Percentiles rank a stretch among this genome's conserved stretches.
phyloP scores from a whole-genome alignment of 2,113 vertebrate genomes.

The Sardina pilchardus region DNA sequence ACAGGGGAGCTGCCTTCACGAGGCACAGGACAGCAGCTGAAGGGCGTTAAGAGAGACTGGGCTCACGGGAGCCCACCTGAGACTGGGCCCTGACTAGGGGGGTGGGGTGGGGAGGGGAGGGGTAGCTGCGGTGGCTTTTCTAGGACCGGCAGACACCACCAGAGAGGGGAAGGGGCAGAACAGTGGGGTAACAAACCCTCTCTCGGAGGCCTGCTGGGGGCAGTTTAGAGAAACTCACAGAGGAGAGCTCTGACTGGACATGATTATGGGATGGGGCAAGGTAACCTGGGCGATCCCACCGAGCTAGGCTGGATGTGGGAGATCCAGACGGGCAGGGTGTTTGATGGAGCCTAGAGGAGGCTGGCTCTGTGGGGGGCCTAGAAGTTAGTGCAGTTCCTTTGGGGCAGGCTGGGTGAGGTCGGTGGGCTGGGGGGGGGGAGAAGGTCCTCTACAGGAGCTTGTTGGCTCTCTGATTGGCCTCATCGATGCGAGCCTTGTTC shows the following conservation, averaged over 20 bases:
- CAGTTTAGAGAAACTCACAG: background rate
- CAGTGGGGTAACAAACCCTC: background rate
- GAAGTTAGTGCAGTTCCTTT: background rate
- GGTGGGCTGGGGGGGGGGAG: background rate
- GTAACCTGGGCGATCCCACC: background rate
- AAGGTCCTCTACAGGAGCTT: constrained; percentile 82
- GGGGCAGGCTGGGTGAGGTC: background rate
- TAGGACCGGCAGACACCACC: background rate
- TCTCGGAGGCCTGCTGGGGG: background rate
- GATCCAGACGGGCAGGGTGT: background rate
- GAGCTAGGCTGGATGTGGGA: background rate
- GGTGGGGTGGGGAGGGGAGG: too few species aligned
- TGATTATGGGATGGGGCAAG: background rate
- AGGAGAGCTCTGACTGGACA: background rate
- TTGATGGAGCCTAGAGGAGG: background rate
- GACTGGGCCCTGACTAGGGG: background rate
- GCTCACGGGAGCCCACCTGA: constrained; percentile 4
- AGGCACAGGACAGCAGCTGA: constrained; percentile 1
- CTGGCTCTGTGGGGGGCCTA: background rate
- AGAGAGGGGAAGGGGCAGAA: background rate
- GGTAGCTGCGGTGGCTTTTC: background rate
- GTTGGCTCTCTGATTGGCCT: constrained; percentile 89
- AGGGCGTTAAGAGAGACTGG: background rate
- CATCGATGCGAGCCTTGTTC: constrained; percentile 87
- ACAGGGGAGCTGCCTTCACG: background rate